Evolutionary conservation across 2,113 vertebrate species (phyloP).

Genomic region (Mormyrus iriodes): DNA sequence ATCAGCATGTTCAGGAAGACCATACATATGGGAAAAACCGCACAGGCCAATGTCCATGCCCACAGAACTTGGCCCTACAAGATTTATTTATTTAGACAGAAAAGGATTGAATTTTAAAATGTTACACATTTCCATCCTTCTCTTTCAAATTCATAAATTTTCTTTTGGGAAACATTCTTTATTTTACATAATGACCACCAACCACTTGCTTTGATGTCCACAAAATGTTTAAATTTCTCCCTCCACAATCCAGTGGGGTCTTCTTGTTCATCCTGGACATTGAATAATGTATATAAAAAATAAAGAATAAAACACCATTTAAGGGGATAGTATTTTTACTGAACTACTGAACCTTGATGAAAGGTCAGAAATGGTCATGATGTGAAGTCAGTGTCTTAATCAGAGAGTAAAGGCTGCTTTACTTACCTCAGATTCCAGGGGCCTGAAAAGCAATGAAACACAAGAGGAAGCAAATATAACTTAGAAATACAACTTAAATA

Average conservation of each 20-base stretch:
- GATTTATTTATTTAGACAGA: not conserved
- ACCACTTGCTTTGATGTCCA: conserved; percentile 82
- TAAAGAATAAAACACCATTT: not conserved
- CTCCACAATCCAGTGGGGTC: conserved; percentile 65
- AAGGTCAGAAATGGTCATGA: not conserved
- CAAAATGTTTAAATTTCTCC: conserved; percentile 74
- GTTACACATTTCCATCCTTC: not conserved
- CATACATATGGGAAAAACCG: conserved; percentile 78
- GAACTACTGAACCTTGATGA: not conserved
- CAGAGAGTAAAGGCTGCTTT: not conserved
- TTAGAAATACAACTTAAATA: not conserved
- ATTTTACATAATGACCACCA: conserved; percentile 32
- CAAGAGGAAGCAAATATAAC: not conserved
- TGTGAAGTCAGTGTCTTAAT: not conserved
- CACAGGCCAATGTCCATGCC: conserved; percentile 81
- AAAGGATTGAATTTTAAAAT: not conserved
- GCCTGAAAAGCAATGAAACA: not conserved
- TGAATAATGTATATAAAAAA: not conserved
- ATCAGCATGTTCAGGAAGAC: conserved; percentile 84
- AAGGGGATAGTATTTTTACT: not conserved
- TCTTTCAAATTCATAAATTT: not conserved
- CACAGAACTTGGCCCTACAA: conserved; percentile 76
- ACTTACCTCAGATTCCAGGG: conserved; percentile 27
- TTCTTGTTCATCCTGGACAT: conserved; percentile 43
- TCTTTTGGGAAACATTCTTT: not conserved